A percentile compares a stretch with the other conserved stretches of the same genome.
These are phyloP conservation scores for Scartelaos histophorus DNA, from an alignment of 2,113 vertebrate genomes.

Conservation along the genomic window DNA sequence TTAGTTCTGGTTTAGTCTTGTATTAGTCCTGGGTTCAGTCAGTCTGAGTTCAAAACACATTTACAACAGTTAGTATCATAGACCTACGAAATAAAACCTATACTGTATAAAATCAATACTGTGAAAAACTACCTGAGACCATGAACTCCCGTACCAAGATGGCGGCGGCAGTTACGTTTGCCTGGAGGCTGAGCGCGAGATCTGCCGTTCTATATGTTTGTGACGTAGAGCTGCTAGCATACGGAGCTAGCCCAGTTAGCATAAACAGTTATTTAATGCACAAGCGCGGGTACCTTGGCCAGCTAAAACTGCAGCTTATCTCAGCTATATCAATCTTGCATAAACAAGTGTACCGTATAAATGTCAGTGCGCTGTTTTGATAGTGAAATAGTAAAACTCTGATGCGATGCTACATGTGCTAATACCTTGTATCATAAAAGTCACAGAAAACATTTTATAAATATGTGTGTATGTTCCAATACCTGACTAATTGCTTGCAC, in stretches of 20 bases:
- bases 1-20: too few relatives aligned
- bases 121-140: too few relatives aligned
- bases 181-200: too few relatives aligned
- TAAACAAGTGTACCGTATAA: background rate
- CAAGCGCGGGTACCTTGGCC: background rate
- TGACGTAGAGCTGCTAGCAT: slow-evolving; percentile 33
- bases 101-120: too few relatives aligned
- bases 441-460: background rate
- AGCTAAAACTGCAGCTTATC: background rate
- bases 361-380: background rate
- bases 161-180: too few relatives aligned
- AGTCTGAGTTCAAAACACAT: too few relatives aligned
- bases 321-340: background rate
- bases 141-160: too few relatives aligned
- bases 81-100: too few relatives aligned
- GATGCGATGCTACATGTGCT: background rate
- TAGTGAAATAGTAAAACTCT: background rate
- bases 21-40: too few relatives aligned
- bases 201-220: background rate
- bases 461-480: too few relatives aligned
- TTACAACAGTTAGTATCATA: too few relatives aligned
- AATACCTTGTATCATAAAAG: background rate
- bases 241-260: slow-evolving; percentile 41
- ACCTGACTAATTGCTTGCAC: too few relatives aligned
- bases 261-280: slow-evolving; percentile 42